Percentiles rank a stretch among this genome's conserved stretches.
Conservation (phyloP, 2,113 vertebrate species). For the Halcyon malimbica region DNA sequence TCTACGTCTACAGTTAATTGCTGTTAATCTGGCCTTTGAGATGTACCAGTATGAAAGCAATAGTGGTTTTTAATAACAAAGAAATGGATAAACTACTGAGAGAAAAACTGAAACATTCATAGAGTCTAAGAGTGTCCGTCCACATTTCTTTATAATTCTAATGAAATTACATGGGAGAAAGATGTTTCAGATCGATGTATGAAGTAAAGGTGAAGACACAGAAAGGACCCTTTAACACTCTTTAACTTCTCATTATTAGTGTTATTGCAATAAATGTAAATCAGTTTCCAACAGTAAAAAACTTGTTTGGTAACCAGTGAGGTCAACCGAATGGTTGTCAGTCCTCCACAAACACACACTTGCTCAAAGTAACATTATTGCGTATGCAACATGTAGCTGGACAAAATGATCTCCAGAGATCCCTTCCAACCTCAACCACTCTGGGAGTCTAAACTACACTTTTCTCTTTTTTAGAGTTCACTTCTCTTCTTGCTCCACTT, state of each 20-base stretch:
- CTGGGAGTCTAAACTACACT: accelerated
- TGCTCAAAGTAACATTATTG: background rate
- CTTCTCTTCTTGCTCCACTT: background rate
- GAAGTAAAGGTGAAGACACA: background rate
- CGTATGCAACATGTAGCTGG: background rate
- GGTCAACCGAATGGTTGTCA: background rate
- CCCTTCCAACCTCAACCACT: background rate
- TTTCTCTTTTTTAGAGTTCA: background rate
- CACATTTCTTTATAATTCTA: background rate
- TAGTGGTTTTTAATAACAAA: constrained; percentile 17
- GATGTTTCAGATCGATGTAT: background rate
- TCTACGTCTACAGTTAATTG: constrained; percentile 26
- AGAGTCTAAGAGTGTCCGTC: background rate
- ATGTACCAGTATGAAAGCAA: background rate
- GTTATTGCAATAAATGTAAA: background rate
- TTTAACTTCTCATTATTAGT: background rate
- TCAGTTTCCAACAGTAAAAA: background rate
- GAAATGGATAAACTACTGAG: background rate
- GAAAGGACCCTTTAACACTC: background rate
- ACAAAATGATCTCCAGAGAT: background rate
- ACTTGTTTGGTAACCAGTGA: background rate
- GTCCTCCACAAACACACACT: background rate
- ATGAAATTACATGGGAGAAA: background rate
- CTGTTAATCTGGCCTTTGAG: constrained; percentile 31
- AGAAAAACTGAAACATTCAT: background rate